Conservation (phyloP, 2,113 vertebrate species). For the Furnarius figulus region DNA sequence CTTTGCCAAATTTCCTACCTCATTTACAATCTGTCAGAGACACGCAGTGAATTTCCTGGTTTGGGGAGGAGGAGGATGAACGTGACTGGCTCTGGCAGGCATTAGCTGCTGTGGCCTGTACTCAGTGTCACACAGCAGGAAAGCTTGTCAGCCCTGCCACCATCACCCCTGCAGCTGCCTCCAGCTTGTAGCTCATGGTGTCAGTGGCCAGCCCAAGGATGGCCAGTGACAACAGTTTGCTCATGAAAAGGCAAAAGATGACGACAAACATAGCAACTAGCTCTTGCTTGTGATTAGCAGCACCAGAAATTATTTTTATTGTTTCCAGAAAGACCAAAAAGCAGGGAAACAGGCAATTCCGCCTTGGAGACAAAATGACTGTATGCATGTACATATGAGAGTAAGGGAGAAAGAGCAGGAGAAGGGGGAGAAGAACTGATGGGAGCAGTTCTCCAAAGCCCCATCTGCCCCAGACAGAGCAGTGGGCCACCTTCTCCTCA, state of each 20-base stretch:
- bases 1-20: neutral
- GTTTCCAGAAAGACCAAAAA: neutral
- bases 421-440: neutral
- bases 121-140: neutral
- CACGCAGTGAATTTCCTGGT: neutral
- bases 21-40: neutral
- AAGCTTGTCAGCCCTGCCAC: neutral
- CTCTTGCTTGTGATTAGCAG: neutral
- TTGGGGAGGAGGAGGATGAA: neutral
- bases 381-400: neutral
- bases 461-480: neutral
- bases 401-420: neutral
- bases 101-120: neutral
- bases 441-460: neutral
- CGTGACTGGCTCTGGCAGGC: neutral
- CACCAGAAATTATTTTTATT: neutral
- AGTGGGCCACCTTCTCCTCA: neutral
- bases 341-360: neutral
- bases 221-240: rapidly evolving
- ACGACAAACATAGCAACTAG: neutral
- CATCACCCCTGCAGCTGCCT: neutral
- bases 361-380: neutral
- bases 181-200: neutral
- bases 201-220: neutral
- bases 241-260: neutral